A percentile compares a stretch with the other conserved stretches of the same genome.
phyloP scores from a whole-genome alignment of 1,140 invertebrate genomes.

The Heterodera carotae region DNA sequence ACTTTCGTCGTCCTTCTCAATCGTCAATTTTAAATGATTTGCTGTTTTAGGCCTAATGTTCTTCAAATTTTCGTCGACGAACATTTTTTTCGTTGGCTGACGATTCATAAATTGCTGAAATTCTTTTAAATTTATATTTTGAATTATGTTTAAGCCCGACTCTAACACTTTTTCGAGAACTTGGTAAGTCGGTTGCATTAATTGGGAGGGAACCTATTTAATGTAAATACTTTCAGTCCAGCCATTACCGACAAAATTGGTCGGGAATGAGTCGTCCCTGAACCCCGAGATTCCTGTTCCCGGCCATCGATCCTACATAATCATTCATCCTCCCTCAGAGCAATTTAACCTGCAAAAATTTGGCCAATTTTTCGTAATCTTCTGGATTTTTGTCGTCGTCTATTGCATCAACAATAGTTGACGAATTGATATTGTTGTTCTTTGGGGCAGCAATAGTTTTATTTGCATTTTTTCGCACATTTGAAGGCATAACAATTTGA shows the following conservation, averaged over 20 bases:
- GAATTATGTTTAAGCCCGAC: background rate
- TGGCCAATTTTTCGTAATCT: conserved; percentile 46
- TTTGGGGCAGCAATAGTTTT: background rate
- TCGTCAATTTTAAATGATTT: background rate
- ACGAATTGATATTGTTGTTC: background rate
- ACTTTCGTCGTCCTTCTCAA: background rate
- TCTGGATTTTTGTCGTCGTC: conserved; percentile 10
- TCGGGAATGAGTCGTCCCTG: no score
- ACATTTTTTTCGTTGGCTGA: background rate
- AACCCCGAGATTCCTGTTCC: no score
- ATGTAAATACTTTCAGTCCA: no score
- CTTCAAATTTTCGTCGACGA: background rate
- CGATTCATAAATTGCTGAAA: background rate
- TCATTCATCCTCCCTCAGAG: no score
- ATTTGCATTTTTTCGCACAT: background rate
- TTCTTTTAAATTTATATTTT: background rate
- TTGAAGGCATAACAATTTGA: background rate
- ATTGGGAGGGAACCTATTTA: no score
- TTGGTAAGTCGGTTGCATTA: no score
- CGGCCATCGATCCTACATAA: no score
- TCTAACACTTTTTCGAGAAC: no score
- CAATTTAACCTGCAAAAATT: conserved; percentile 46
- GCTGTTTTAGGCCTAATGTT: background rate
- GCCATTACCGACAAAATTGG: no score
- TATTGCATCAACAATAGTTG: background rate